phyloP scores from a whole-genome alignment of 2,797 vertebrate species.

The Propithecus deckenii region DNA sequence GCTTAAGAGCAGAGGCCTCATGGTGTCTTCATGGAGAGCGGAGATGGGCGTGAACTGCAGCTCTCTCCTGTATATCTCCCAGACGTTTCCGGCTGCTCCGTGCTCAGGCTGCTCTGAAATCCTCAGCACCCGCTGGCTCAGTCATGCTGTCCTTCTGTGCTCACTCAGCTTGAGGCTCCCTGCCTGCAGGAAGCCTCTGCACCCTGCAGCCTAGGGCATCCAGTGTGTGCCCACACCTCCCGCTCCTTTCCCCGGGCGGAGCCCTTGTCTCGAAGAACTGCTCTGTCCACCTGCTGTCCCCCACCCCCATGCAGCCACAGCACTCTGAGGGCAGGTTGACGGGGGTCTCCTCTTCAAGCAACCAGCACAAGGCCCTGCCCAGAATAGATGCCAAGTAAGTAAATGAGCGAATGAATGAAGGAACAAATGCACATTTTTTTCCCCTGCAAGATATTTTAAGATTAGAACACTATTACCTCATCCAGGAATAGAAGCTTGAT shows the following conservation, averaged over 20 bases:
- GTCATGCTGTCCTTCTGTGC: neutral
- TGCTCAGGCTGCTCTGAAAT: fast-evolving
- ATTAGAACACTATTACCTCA: neutral
- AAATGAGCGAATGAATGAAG: neutral
- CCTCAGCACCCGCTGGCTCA: neutral
- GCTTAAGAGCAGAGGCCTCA: no score
- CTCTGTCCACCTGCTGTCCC: fast-evolving
- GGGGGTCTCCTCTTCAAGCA: neutral
- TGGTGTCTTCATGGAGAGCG: fast-evolving
- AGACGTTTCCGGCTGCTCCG: fast-evolving
- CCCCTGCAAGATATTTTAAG: neutral
- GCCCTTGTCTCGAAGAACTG: neutral
- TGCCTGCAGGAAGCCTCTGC: neutral
- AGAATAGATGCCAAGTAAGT: neutral
- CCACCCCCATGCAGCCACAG: fast-evolving
- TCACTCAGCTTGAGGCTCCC: neutral
- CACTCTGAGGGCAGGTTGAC: fast-evolving
- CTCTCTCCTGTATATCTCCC: fast-evolving
- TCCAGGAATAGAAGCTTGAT: neutral
- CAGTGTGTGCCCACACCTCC: fast-evolving
- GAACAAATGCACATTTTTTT: neutral
- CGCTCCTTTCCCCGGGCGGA: fast-evolving
- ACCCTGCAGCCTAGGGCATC: neutral
- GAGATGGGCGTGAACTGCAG: fast-evolving
- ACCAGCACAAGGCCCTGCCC: neutral